Conservation (phyloP, 2,113 vertebrate genomes). For the Microcebus tavaratra region DNA sequence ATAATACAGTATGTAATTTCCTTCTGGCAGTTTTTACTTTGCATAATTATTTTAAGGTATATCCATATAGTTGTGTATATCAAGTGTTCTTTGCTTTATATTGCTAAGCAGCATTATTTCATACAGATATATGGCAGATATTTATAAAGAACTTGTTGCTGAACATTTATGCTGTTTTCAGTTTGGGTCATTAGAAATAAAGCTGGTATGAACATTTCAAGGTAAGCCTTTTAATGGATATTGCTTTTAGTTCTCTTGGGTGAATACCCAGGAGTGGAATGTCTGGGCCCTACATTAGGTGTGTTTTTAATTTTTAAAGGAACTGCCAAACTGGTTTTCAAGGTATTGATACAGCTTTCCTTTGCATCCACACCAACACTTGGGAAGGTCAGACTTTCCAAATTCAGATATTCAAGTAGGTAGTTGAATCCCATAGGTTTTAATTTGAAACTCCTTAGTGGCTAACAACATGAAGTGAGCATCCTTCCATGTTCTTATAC, state of each 20-base stretch:
- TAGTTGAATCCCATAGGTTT: not conserved
- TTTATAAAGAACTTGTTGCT: not conserved
- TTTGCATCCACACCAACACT: not conserved
- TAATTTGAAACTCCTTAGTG: not conserved
- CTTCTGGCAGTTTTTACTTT: not conserved
- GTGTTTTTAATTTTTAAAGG: not conserved
- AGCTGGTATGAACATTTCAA: not conserved
- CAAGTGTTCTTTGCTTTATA: not conserved
- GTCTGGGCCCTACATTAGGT: not conserved
- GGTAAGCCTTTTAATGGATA: not conserved
- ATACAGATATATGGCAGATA: not conserved
- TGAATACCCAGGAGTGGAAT: not conserved
- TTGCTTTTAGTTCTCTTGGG: not conserved
- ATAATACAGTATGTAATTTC: not conserved
- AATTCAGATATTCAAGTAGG: not conserved
- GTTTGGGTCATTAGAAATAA: not conserved
- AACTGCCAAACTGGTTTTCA: not conserved
- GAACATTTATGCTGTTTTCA: not conserved
- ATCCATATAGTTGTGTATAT: not conserved
- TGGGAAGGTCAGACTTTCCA: not conserved
- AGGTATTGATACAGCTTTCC: not conserved
- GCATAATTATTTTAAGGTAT: conserved; percentile 1
- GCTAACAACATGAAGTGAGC: not conserved
- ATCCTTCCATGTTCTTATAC: not conserved
- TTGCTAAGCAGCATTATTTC: not conserved